Conservation (phyloP, 2,113 vertebrate genomes). For the Microtus pennsylvanicus region DNA sequence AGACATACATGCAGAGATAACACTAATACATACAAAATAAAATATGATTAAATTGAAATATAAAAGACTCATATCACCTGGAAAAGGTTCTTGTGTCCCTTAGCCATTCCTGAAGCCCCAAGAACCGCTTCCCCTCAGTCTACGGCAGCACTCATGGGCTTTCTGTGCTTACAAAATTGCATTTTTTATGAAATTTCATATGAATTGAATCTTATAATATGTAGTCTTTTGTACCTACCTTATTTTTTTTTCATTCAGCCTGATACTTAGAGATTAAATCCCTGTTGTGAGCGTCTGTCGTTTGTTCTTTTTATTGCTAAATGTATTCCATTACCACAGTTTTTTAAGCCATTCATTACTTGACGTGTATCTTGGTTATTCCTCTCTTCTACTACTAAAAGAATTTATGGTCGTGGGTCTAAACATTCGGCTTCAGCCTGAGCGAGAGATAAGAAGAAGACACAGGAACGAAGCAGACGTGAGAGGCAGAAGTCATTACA, state of each 20-base stretch:
- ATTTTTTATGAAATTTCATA: background rate
- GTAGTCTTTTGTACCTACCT: background rate
- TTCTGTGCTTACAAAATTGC: background rate
- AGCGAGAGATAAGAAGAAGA: background rate
- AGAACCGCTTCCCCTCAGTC: background rate
- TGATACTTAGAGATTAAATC: slow-evolving; percentile 25
- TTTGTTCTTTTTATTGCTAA: slow-evolving; percentile 1
- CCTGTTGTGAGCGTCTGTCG: background rate
- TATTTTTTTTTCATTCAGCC: background rate
- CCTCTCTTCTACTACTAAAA: background rate
- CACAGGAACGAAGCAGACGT: background rate
- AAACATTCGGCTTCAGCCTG: slow-evolving; percentile 17
- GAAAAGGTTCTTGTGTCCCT: background rate
- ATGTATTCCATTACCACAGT: background rate
- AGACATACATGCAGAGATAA: too few species aligned
- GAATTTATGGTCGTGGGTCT: background rate
- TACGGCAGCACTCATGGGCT: background rate
- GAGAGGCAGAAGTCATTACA: background rate
- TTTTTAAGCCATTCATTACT: background rate
- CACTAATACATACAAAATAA: background rate
- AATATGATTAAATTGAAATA: background rate
- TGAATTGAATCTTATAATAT: background rate
- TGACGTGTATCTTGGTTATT: slow-evolving; percentile 11
- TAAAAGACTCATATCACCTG: background rate
- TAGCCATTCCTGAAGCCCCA: background rate